Percentiles rank a stretch among this genome's conserved stretches.
These are phyloP conservation scores for Taxidea taxus DNA, from an alignment of 2,113 vertebrate species.

Conservation along the genomic window DNA sequence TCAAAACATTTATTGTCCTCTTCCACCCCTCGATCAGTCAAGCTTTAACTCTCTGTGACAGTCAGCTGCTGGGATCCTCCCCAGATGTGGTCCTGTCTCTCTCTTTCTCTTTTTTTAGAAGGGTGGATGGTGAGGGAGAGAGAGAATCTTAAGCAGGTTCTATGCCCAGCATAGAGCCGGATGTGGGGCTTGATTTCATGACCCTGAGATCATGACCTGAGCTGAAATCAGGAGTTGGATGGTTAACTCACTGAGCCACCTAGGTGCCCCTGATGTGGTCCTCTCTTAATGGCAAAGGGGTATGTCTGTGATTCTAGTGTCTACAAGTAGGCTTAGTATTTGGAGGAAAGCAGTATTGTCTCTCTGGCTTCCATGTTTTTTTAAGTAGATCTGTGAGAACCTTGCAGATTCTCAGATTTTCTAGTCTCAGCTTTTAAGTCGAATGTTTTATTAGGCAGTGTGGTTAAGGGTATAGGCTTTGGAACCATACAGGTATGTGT, in stretches of 20 bases:
- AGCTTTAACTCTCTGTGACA: not conserved
- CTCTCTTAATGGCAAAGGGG: not conserved
- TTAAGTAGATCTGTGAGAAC: slow-evolving; percentile 8
- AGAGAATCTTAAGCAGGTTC: not conserved
- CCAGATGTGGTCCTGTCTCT: not conserved
- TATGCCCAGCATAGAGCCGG: not conserved
- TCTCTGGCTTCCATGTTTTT: slow-evolving; percentile 25
- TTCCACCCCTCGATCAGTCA: not conserved
- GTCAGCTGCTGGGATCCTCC: not conserved
- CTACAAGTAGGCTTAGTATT: not conserved
- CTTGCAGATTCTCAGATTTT: not conserved
- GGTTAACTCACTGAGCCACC: not conserved
- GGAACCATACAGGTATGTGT: not conserved
- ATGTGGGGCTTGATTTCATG: not conserved
- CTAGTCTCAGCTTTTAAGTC: slow-evolving; percentile 25
- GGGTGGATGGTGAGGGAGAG: not conserved
- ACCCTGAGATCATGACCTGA: not conserved
- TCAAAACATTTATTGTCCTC: not conserved
- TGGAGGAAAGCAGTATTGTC: not conserved
- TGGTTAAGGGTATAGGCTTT: not conserved
- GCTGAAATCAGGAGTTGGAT: not conserved
- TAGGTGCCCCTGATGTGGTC: not conserved
- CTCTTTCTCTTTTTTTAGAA: not conserved
- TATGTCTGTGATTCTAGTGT: not conserved
- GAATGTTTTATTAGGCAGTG: not conserved